phyloP scores from a whole-genome alignment of 2,888 invertebrate genomes.

The Tetanocera ferruginea region DNA sequence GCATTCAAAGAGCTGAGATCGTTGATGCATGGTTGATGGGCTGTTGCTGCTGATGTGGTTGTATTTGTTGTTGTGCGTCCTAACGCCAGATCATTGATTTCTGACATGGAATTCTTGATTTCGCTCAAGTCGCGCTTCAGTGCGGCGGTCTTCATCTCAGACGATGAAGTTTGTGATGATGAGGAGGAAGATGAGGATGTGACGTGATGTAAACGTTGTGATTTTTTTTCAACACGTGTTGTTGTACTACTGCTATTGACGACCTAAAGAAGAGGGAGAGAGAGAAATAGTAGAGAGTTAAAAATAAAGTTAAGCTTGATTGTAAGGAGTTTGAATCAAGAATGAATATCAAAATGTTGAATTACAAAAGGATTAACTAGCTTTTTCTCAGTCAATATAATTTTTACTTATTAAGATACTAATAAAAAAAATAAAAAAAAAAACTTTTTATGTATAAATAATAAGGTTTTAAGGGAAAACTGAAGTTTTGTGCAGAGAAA shows the following conservation, averaged over 20 bases:
- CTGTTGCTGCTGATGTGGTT: constrained; percentile 46
- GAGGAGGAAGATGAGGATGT: constrained; percentile 62
- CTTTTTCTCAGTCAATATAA: too few species aligned
- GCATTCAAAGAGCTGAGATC: constrained; percentile 61
- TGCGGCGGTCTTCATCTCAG: constrained; percentile 85
- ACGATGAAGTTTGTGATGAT: constrained; percentile 72
- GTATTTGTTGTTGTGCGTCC: constrained; percentile 53
- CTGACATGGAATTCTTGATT: constrained; percentile 84
- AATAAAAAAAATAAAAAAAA: too few species aligned
- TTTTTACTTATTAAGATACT: too few species aligned
- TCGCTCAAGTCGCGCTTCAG: constrained; percentile 82
- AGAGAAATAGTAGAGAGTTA: background rate
- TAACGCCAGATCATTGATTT: constrained; percentile 81
- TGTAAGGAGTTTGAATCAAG: too few species aligned
- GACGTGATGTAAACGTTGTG: constrained; percentile 67
- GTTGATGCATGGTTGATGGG: constrained; percentile 62
- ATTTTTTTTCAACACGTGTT: constrained; percentile 69
- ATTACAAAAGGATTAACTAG: too few species aligned
- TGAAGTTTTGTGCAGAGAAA: too few species aligned
- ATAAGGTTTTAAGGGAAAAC: too few species aligned
- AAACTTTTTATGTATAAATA: too few species aligned
- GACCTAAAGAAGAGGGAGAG: constrained; percentile 58
- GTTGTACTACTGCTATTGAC: constrained; percentile 70
- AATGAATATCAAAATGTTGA: too few species aligned
- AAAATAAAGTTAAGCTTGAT: too few species aligned